These are phyloP conservation scores for Apocrypta bakeri DNA, from an alignment of 1,140 invertebrate genomes.

Conservation along the genomic window DNA sequence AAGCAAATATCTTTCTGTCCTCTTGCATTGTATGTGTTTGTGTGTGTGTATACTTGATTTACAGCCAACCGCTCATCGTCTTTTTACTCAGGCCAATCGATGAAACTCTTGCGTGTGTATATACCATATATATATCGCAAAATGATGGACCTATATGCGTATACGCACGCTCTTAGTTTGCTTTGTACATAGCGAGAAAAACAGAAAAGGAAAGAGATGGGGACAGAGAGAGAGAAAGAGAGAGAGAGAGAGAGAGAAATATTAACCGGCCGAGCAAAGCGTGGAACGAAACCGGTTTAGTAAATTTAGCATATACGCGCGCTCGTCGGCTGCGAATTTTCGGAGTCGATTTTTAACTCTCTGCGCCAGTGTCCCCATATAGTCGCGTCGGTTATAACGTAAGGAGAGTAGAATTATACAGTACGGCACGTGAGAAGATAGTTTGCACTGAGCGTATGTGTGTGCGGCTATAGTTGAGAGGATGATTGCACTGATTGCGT, in stretches of 20 bases:
- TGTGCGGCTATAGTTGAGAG: not conserved
- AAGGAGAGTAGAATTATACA: not conserved
- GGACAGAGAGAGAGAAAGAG: not conserved
- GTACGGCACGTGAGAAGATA: not conserved
- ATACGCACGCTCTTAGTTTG: no score
- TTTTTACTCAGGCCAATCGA: not conserved
- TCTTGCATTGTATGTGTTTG: no score
- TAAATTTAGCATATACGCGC: constrained; percentile 33
- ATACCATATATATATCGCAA: not conserved
- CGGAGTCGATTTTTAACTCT: not conserved
- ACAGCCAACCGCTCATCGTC: not conserved
- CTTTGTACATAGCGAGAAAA: no score
- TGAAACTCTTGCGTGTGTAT: not conserved
- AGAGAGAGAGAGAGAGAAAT: not conserved
- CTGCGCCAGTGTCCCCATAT: not conserved
- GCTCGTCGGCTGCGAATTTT: not conserved
- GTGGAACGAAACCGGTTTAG: constrained; percentile 22
- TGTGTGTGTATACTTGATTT: not conserved
- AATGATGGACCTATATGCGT: no score
- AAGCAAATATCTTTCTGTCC: not conserved
- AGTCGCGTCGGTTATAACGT: not conserved
- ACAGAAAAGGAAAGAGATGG: no score
- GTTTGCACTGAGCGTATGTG: not conserved
- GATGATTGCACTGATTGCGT: constrained; percentile 38
- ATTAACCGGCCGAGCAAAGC: not conserved